Percentiles rank a stretch among this genome's conserved stretches.
Conservation (phyloP, 2,797 vertebrate species). For the Liasis olivaceus region DNA sequence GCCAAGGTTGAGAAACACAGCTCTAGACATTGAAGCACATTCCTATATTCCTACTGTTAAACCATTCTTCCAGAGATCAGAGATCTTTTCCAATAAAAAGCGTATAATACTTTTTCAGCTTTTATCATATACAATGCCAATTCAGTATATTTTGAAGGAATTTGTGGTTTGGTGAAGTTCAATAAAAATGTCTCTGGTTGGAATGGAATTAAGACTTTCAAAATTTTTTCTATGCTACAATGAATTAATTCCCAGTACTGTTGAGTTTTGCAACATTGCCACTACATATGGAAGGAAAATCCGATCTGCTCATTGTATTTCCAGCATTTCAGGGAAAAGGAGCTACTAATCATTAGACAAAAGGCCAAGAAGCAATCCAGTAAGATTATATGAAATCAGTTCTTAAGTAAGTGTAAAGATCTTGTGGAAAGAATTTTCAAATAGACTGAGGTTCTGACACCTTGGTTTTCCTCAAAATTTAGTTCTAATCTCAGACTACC, state of each 20-base stretch:
- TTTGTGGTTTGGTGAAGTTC: not conserved
- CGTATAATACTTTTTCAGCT: not conserved
- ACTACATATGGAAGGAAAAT: too few species aligned
- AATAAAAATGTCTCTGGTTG: too few species aligned
- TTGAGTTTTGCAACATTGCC: too few species aligned
- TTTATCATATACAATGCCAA: not conserved
- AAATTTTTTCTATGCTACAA: too few species aligned
- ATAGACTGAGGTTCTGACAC: not conserved
- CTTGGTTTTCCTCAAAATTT: not conserved
- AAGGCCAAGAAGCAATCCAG: too few species aligned
- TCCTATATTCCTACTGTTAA: not conserved
- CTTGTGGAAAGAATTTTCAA: not conserved
- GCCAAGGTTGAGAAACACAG: too few species aligned
- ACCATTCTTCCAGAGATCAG: not conserved
- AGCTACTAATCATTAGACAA: not conserved
- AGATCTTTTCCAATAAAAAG: not conserved
- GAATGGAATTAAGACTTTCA: too few species aligned
- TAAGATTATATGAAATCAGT: not conserved
- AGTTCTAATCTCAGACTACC: not conserved
- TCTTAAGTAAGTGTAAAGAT: not conserved
- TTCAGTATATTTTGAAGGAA: not conserved
- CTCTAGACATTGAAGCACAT: not conserved
- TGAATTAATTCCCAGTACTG: too few species aligned
- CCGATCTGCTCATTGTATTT: too few species aligned
- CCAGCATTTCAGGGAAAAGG: too few species aligned